These are phyloP conservation scores for Meloidogyne exigua DNA, from an alignment of 1,140 invertebrate species.

Conservation along the genomic window DNA sequence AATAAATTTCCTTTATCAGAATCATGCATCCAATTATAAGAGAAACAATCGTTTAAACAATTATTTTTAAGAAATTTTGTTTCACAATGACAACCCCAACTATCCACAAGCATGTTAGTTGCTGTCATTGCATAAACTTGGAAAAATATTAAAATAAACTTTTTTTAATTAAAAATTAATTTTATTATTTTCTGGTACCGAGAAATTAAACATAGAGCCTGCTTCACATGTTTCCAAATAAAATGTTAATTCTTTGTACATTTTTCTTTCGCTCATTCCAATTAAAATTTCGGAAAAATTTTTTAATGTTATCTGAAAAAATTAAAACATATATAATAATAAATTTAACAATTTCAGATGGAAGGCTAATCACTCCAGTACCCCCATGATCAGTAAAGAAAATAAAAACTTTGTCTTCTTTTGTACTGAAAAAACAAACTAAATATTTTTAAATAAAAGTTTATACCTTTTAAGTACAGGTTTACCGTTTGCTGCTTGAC, in stretches of 20 bases:
- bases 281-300: constrained; percentile 66
- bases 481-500: constrained; percentile 25
- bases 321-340: constrained; percentile 27
- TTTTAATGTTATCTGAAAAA: constrained; percentile 65
- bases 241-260: constrained; percentile 66
- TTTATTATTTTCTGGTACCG: constrained; percentile 66
- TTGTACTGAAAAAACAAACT: constrained; percentile 22
- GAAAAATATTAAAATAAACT: constrained; percentile 12
- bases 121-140: constrained; percentile 67
- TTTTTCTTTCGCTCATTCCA: constrained; percentile 66
- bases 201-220: constrained; percentile 72
- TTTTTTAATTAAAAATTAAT: constrained; percentile 46
- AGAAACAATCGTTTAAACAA: constrained; percentile 64
- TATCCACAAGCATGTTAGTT: constrained; percentile 68
- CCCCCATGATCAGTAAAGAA: constrained; percentile 72
- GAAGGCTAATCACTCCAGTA: constrained; percentile 70
- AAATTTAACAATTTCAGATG: constrained; percentile 45
- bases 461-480: constrained; percentile 62
- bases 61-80: constrained; percentile 48
- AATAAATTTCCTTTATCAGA: constrained; percentile 69
- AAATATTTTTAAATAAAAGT: not conserved
- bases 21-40: constrained; percentile 74
- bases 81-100: constrained; percentile 61
- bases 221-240: constrained; percentile 73
- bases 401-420: constrained; percentile 40